phyloP scores from a whole-genome alignment of 2,888 invertebrate species.

The Nomada ruficornis region DNA sequence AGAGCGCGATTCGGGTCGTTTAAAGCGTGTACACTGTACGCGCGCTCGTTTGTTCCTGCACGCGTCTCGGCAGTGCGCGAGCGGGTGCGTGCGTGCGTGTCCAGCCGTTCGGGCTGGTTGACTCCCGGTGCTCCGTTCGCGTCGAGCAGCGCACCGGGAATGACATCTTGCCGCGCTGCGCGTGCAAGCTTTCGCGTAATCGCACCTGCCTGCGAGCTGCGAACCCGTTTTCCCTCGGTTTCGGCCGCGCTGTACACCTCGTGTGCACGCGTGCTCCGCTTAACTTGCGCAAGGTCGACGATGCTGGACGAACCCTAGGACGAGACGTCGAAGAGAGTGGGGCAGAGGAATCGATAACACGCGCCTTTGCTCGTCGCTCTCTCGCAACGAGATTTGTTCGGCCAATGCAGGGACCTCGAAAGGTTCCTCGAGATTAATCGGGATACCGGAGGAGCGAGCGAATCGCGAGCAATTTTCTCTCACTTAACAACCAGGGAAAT shows the following conservation, averaged over 20 bases:
- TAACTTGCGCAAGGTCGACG: neutral
- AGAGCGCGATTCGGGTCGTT: conserved; percentile 6
- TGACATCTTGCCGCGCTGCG: conserved; percentile 79
- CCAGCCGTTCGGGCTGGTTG: conserved; percentile 66
- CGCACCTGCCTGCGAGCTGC: conserved; percentile 78
- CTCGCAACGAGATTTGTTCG: too few species aligned
- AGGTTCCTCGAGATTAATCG: too few species aligned
- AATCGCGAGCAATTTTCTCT: conserved; percentile 47
- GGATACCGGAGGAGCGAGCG: neutral
- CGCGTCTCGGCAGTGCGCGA: conserved; percentile 22
- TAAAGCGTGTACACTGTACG: neutral
- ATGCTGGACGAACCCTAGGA: neutral
- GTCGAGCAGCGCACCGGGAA: conserved; percentile 64
- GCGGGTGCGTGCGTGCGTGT: conserved; percentile 53
- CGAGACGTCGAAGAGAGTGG: neutral
- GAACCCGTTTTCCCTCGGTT: neutral
- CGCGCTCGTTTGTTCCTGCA: conserved; percentile 12
- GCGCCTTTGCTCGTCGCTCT: neutral
- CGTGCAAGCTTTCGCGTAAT: conserved; percentile 77
- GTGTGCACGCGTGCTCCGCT: too few species aligned
- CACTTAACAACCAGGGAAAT: conserved; percentile 57
- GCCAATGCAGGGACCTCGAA: too few species aligned
- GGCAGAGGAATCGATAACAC: conserved; percentile 14
- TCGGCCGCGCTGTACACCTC: neutral
- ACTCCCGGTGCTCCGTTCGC: conserved; percentile 52